Evolutionary conservation across 2,888 invertebrate species (phyloP), one percentile per base, ranked within the genome.

Genomic region (Cosmia trapezina): DNA sequence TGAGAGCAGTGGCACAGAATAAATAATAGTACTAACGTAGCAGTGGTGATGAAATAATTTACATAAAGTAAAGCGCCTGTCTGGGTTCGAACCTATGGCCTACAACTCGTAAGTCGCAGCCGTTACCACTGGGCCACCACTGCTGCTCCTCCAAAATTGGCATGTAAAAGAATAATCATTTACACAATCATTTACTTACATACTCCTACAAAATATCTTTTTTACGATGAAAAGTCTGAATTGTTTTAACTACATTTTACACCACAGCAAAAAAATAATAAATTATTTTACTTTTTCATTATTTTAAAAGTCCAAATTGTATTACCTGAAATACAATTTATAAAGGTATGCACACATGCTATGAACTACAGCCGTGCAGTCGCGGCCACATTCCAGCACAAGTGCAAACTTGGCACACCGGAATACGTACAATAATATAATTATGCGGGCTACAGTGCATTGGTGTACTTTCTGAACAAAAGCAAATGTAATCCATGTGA

Each of bases 381-480:
- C 56, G 33, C 33, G 12, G 28, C 64, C 56, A 62, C 3, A 72
- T 66, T 57, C 41, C 53, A 8, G 11, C 22, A 28, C 62, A 57
- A 71, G 12, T 57, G 41, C 7, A 70, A 64, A 64, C 51, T 66
- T 62, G 54, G 66, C 57, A 62, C 47, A 49, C 61, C 37, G 33
- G 45, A 78, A 65, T 53, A 61, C 41, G 45, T 56, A 37, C 45
- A 45, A 47, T 65, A 56, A 67, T 66, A 47, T 37, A 64, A 64
- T 77, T 71, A 77, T 45, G 41, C 33, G 22, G 8, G 9, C 37
- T 41, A 22, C 65, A 65, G n/a, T 28, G 47, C 54, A 64, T 63
- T 45, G 37, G 51, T 41, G 8, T 49, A 54, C 19, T 22, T 59
- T 60, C 51, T 47, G 49, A 22, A 63, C 37, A 73, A 66, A 78